Evolutionary conservation across 1,140 invertebrate species (phyloP), one percentile per base, ranked within the genome.

Genomic region (Drosophila parvula): DNA sequence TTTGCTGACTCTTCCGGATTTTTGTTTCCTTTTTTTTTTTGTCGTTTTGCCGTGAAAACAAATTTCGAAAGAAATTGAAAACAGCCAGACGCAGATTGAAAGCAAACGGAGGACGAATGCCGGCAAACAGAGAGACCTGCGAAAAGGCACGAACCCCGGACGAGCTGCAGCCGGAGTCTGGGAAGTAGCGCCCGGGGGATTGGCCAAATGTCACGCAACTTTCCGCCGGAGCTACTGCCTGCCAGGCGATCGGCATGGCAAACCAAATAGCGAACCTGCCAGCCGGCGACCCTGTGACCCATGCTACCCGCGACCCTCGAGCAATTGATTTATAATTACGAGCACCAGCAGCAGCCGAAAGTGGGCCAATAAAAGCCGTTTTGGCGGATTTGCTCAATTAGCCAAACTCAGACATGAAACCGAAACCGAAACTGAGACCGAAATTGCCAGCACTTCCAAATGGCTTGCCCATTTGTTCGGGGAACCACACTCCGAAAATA

Each of bases 261-360:
- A 68, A 71, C 62, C 67, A 73, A 83, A 65, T 56, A 85, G 65
- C 22, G 28, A 55, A 44, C 30, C 45, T 6, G 22, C 11, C 10
- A 5, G 47, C 9, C 8, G 14, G n/a, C 14, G 27, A 16, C 56
- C 38, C 74, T 36, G 38, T 14, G 14, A n/a, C 27, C 27, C 47
- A 11, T 36, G 7, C 50, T 18, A 14, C 50, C 32, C 18, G 12
- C 32, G 32, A 53, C 16, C 50, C 32, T n/a, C 62, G 44, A 67
- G 53, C 79, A 79, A 88, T 86, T 88, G 83, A 86, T 88, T 86
- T 86, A 86, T 86, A 86, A 86, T 88, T 88, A 88, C 76, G 76
- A 43, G 48, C 48, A 43, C 34, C 12, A 50, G 38, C 18, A 47
- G 45, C 38, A 32, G 43, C 55, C 59, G 78, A 70, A 79, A 82